Evolutionary conservation across 2,113 vertebrate species (phyloP).

Genomic region (Ursus arctos): DNA sequence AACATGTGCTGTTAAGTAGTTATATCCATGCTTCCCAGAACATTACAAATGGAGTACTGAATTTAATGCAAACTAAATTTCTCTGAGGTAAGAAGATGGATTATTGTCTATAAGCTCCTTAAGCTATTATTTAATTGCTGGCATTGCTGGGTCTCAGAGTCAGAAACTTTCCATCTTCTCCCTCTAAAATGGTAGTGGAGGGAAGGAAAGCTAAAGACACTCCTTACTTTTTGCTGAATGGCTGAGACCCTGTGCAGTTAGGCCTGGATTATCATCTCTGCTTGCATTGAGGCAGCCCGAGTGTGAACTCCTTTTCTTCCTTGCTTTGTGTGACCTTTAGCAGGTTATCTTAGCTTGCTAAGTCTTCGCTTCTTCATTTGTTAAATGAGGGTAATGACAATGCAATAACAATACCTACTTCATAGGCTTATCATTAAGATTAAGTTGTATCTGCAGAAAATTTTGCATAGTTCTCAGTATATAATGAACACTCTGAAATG

Average conservation of each 20-base stretch:
- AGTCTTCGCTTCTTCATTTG: background rate
- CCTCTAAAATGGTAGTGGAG: background rate
- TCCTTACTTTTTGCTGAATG: background rate
- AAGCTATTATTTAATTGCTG: background rate
- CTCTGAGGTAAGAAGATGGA: background rate
- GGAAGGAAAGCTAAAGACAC: background rate
- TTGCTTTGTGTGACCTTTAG: background rate
- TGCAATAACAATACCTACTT: background rate
- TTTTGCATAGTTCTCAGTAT: background rate
- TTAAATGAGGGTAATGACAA: constrained; percentile 8
- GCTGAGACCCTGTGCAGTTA: background rate
- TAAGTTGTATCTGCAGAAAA: background rate
- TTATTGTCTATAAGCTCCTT: background rate
- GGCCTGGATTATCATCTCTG: background rate
- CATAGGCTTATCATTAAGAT: background rate
- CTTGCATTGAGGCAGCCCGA: background rate
- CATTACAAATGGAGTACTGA: background rate
- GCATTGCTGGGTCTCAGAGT: background rate
- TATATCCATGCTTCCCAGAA: background rate
- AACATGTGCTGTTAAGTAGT: background rate
- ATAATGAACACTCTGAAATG: background rate
- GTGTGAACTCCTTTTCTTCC: background rate
- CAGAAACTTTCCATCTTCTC: background rate
- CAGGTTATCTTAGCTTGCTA: background rate
- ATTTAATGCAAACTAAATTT: constrained; percentile 42